Evolutionary conservation across 2,888 invertebrate species (phyloP).

Genomic region (Drosophila multiciliata): DNA sequence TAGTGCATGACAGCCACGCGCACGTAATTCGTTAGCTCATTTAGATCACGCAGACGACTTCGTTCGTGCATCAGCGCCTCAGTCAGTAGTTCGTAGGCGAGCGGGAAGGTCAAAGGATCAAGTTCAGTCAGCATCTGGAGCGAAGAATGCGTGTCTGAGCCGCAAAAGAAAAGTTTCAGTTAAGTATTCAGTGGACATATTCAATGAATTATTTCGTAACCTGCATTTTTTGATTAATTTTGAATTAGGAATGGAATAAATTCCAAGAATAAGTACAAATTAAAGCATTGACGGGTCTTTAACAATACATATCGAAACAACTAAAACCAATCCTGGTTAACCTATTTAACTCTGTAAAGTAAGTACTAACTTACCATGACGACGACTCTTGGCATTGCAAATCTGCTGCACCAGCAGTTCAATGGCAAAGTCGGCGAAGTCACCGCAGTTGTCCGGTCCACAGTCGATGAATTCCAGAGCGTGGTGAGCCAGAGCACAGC

Average conservation of each 20-base stretch:
- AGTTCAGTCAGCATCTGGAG: slow-evolving; percentile 56
- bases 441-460: slow-evolving; percentile 62
- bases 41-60: slow-evolving; percentile 70
- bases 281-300: neutral
- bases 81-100: slow-evolving; percentile 79
- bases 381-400: slow-evolving; percentile 51
- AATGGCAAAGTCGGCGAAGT: slow-evolving; percentile 80
- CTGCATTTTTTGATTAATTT: too few species aligned
- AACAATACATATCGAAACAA: neutral
- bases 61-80: slow-evolving; percentile 67
- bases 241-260: neutral
- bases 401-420: slow-evolving; percentile 83
- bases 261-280: neutral
- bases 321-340: neutral
- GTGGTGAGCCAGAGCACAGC: slow-evolving; percentile 81
- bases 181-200: neutral
- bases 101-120: slow-evolving; percentile 80
- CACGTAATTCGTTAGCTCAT: slow-evolving; percentile 81
- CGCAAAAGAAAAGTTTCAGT: neutral
- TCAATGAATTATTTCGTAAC: too few species aligned
- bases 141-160: slow-evolving; percentile 51
- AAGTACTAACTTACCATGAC: slow-evolving; percentile 36
- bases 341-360: neutral
- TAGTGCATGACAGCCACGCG: slow-evolving; percentile 79
- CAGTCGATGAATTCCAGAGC: slow-evolving; percentile 77